phyloP scores from a whole-genome alignment of 2,113 vertebrate genomes.

The Leuciscus idus region DNA sequence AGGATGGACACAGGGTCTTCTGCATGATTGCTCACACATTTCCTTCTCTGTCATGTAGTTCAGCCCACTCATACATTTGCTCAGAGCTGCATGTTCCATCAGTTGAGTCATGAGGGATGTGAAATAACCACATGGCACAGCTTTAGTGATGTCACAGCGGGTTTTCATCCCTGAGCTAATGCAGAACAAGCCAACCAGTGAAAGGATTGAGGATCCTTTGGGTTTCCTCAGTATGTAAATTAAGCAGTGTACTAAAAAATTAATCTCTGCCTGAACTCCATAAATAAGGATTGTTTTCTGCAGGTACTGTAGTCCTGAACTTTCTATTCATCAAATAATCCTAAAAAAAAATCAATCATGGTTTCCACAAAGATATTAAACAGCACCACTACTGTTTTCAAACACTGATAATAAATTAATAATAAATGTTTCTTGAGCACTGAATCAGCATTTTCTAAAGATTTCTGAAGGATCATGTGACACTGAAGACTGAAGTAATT shows the following conservation, averaged over 20 bases:
- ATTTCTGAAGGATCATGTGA: too few species aligned
- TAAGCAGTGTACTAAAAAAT: not conserved
- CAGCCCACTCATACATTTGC: slow-evolving; percentile 22
- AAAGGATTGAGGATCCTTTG: slow-evolving; percentile 12
- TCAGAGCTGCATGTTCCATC: slow-evolving; percentile 14
- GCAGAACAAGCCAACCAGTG: not conserved
- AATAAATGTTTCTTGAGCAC: not conserved
- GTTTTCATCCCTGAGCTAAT: not conserved
- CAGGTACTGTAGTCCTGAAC: not conserved
- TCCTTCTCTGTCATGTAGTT: not conserved
- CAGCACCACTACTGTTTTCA: not conserved
- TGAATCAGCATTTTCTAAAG: not conserved
- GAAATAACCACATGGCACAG: slow-evolving; percentile 37
- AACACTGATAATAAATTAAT: not conserved
- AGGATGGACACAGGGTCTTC: slow-evolving; percentile 1
- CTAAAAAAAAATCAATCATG: too few species aligned
- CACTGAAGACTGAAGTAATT: too few species aligned
- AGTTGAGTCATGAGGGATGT: slow-evolving; percentile 32
- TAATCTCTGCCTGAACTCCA: not conserved
- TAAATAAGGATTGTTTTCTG: not conserved
- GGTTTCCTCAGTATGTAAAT: not conserved
- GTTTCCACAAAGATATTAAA: not conserved
- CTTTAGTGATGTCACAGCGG: slow-evolving; percentile 28
- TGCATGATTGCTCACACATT: slow-evolving; percentile 24
- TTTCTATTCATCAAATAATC: not conserved